phyloP scores from a whole-genome alignment of 1,140 invertebrate genomes.

The Drosophila busckii region DNA sequence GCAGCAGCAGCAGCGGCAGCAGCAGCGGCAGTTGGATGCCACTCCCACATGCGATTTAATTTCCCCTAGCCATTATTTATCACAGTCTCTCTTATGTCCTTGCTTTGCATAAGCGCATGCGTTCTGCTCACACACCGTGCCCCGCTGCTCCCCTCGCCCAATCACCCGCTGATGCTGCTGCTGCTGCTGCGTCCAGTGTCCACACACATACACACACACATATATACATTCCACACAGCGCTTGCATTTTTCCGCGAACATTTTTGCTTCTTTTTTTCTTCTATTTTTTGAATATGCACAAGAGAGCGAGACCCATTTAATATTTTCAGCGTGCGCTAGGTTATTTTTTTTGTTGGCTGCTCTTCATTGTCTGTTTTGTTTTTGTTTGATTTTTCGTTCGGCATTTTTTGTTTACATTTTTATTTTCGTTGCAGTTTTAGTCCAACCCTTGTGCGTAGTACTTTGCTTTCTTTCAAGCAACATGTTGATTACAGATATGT shows the following conservation, averaged over 20 bases:
- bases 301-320: no score
- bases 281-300: not conserved
- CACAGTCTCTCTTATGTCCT: not conserved
- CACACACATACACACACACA: not conserved
- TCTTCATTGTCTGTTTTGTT: slow-evolving; percentile 7
- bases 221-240: not conserved
- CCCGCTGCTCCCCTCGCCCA: not conserved
- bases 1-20: not conserved
- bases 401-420: slow-evolving; percentile 52
- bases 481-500: slow-evolving; percentile 45
- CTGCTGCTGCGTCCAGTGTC: not conserved
- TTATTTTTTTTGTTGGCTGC: not conserved
- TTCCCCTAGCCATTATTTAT: slow-evolving; percentile 43
- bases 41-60: slow-evolving; percentile 36
- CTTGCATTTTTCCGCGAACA: not conserved
- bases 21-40: slow-evolving; percentile 24
- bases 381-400: slow-evolving; percentile 28
- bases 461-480: slow-evolving; percentile 26
- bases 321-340: no score
- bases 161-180: no score
- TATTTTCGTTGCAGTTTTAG: slow-evolving; percentile 36
- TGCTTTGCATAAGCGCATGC: slow-evolving; percentile 41
- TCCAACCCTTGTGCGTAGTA: slow-evolving; percentile 29
- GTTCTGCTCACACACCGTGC: not conserved
- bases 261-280: not conserved